Base-by-base conservation (phyloP, 2,113 vertebrate species). In the Notarius quadriscutis region DNA sequence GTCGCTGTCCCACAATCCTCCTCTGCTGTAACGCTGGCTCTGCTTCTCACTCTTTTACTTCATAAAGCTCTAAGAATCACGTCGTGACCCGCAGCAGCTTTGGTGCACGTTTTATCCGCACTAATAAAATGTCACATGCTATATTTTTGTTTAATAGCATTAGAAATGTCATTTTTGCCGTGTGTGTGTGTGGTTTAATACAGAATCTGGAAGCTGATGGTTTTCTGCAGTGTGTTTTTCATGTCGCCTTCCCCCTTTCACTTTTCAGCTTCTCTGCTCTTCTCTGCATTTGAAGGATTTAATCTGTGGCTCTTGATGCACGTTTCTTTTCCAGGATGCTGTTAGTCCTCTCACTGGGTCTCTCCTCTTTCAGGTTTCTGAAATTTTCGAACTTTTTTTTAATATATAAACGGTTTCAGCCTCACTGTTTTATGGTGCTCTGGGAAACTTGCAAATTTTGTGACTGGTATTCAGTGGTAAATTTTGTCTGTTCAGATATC, bases 1-100 rank as follows among this genome's bases (percentile, higher is more conserved):
- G 74, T 62, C 15, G 7, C 63, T 48, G 51, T 79, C 25, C 41
- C 81, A 48, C 57, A 20, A n/a, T 86, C 53, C 71, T 77, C 87
- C 60, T 72, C 58, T 85, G 84, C 81, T 17, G 20, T 12, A 20
- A 27, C 7, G 9, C 51, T 12, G 6, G n/a, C 48, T 74, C 17
- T 60, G 65, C 78, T 81, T 86, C 30, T 27, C 14, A 57, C 34
- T 78, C 34, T 80, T 41, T 18, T 18, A 41, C 22, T n/a, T 30
- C 20, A n/a, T 63, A n/a, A 50, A 25, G 8, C 41, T 48, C 9
- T 62, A 30, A 20, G 18, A 41, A 27, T 63, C 60, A 27, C 14
- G 3, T 15, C 27, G 0, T 1, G 12, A 53, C n/a, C 60, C 7
- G 7, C 62, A 10, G 7, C 9, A 7, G 22, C 8, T 63, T 25